phyloP scores from a whole-genome alignment of 2,888 invertebrate genomes.

The Eulithis prunata region DNA sequence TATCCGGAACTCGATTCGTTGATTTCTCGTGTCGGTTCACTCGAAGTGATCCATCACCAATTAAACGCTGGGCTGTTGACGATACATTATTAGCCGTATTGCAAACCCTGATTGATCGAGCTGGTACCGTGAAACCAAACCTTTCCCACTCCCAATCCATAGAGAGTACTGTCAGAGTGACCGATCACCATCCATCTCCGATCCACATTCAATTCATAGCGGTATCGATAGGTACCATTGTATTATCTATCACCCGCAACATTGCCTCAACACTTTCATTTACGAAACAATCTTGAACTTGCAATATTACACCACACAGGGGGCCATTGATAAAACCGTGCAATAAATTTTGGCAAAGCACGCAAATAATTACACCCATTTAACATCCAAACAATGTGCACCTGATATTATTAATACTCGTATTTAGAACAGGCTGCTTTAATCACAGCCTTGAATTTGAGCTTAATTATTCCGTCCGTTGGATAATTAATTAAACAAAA shows the following conservation, averaged over 20 bases:
- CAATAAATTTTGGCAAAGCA: slow-evolving; percentile 59
- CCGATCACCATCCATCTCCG: slow-evolving; percentile 58
- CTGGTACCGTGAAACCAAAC: slow-evolving; percentile 58
- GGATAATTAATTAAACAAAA: slow-evolving; percentile 81
- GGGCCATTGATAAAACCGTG: slow-evolving; percentile 55
- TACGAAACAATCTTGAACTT: slow-evolving; percentile 51
- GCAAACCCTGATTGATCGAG: slow-evolving; percentile 77
- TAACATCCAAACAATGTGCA: slow-evolving; percentile 67
- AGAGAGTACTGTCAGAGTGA: slow-evolving; percentile 68
- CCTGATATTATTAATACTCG: slow-evolving; percentile 71
- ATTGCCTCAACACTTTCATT: slow-evolving; percentile 45
- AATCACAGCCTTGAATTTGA: slow-evolving; percentile 69
- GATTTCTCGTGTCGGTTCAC: slow-evolving; percentile 60
- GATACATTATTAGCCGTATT: slow-evolving; percentile 76
- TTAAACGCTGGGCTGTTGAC: slow-evolving; percentile 77
- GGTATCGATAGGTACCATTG: slow-evolving; percentile 40
- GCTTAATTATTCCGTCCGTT: slow-evolving; percentile 76
- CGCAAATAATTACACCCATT: slow-evolving; percentile 64
- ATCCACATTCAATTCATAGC: slow-evolving; percentile 53
- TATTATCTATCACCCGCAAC: slow-evolving; percentile 51
- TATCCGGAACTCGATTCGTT: slow-evolving; percentile 59
- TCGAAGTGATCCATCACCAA: slow-evolving; percentile 77
- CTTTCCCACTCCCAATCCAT: slow-evolving; percentile 58
- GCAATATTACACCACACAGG: slow-evolving; percentile 50
- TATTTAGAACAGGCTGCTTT: slow-evolving; percentile 62